These are phyloP conservation scores for Schizopygopsis malacanthus DNA, from an alignment of 2,797 vertebrate species.

Conservation along the genomic window DNA sequence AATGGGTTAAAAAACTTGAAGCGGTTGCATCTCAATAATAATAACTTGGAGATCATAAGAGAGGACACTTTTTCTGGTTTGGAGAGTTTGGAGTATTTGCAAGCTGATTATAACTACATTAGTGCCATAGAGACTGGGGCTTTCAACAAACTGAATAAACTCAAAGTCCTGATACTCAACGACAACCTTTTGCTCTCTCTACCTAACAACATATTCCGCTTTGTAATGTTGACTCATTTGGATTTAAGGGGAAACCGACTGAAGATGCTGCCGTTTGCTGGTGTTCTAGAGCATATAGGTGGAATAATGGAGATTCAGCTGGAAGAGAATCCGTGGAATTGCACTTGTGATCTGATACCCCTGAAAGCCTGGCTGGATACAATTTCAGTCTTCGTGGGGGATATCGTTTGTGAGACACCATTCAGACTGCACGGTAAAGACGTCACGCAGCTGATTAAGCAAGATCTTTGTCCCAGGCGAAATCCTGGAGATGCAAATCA, in stretches of 20 bases:
- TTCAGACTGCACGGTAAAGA: constrained; percentile 96
- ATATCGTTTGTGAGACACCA: constrained; percentile 96
- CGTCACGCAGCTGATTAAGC: constrained; percentile 93
- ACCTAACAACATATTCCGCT: constrained; percentile 96
- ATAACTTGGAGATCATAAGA: constrained; percentile 92
- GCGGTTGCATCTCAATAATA: constrained; percentile 96
- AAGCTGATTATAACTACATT: constrained; percentile 98
- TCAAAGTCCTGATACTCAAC: constrained; percentile 97
- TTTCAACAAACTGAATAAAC: constrained; percentile 95
- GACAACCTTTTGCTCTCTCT: constrained; percentile 95
- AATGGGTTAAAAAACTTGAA: constrained; percentile 91
- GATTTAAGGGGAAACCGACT: constrained; percentile 95
- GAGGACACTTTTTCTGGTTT: constrained; percentile 94
- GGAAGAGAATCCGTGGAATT: constrained; percentile 99
- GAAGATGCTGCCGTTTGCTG: constrained; percentile 93
- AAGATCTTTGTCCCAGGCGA: constrained; percentile 93
- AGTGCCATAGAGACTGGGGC: constrained; percentile 91
- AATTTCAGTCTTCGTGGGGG: constrained; percentile 94
- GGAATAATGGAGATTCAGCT: constrained; percentile 99
- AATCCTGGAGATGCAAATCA: constrained; percentile 83
- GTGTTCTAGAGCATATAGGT: constrained; percentile 95
- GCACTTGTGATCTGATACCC: constrained; percentile 94
- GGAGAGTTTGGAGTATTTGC: constrained; percentile 96
- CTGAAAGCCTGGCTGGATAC: constrained; percentile 98
- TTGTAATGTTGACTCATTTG: constrained; percentile 95